These are phyloP conservation scores for Hirudinaria manillensis DNA, from an alignment of 2,888 invertebrate species.

Conservation along the genomic window DNA sequence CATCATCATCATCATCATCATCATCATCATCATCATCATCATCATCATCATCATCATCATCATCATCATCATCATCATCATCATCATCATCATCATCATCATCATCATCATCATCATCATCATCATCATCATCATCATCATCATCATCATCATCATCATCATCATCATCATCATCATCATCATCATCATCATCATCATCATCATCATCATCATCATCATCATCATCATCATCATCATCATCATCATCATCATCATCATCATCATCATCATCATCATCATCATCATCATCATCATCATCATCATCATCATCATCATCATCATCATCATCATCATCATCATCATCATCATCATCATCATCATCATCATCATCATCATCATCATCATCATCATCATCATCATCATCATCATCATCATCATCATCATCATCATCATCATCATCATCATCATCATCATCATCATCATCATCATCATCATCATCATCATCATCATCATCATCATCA, in stretches of 20 bases:
- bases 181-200: background rate
- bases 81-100: background rate
- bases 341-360: background rate
- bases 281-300: background rate
- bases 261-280: slow-evolving; percentile 6
- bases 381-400: slow-evolving; percentile 6
- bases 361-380: background rate
- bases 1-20: slow-evolving; percentile 10
- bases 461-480: background rate
- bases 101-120: background rate
- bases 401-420: background rate
- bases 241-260: background rate
- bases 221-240: background rate
- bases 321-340: slow-evolving; percentile 1
- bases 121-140: slow-evolving; percentile 4
- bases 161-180: background rate
- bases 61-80: background rate
- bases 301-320: background rate
- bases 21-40: background rate
- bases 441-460: slow-evolving; percentile 9
- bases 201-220: slow-evolving; percentile 8
- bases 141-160: slow-evolving; percentile 1
- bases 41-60: background rate
- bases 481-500: background rate
- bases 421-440: background rate